Conservation (phyloP, 2,113 vertebrate genomes). For the Scomber colias region DNA sequence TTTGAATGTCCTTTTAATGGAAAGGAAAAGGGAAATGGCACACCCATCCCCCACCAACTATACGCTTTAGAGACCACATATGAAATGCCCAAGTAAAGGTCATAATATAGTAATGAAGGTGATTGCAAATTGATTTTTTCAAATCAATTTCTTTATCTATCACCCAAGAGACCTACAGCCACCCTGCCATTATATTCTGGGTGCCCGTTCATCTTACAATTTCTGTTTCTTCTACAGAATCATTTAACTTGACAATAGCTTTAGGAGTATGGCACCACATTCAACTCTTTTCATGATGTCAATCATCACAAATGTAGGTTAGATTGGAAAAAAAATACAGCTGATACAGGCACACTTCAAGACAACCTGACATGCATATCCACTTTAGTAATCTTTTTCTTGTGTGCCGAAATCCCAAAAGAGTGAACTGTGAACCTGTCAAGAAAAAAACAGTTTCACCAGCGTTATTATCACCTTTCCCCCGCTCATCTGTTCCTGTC, state of each 20-base stretch:
- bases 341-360: constrained; percentile 13
- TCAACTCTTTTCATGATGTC: constrained; percentile 15
- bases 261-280: constrained; percentile 11
- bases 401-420: constrained; percentile 39
- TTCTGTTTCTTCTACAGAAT: constrained; percentile 14
- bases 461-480: constrained; percentile 32
- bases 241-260: constrained; percentile 42
- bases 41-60: neutral
- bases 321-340: constrained; percentile 16
- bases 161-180: constrained; percentile 34
- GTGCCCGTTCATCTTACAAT: constrained; percentile 24
- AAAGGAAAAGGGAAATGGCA: neutral
- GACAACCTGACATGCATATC: constrained; percentile 35
- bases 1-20: neutral
- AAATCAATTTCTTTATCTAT: constrained; percentile 57
- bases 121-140: constrained; percentile 63
- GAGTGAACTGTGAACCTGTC: constrained; percentile 47
- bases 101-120: constrained; percentile 58
- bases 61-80: constrained; percentile 20
- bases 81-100: constrained; percentile 53
- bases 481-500: constrained; percentile 65
- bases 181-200: constrained; percentile 17
- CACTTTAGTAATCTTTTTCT: constrained; percentile 39
- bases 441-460: constrained; percentile 33
- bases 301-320: constrained; percentile 42